Conservation (phyloP, 2,888 invertebrate species). For the Spisula solida region DNA sequence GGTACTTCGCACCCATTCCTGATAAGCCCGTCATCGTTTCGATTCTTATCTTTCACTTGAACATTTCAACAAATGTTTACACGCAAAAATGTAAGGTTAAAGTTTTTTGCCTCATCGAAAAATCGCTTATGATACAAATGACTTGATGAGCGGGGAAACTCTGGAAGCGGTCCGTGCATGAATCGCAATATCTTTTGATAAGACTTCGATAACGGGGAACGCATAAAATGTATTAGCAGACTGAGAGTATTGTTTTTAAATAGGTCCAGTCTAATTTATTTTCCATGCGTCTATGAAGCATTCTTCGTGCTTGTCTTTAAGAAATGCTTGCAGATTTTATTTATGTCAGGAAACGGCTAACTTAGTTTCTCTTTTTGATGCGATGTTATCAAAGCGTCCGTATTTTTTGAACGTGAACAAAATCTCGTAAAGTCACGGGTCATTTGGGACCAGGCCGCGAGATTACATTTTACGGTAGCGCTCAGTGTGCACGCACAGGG, state of each 20-base stretch:
- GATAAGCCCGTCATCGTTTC: conserved; percentile 46
- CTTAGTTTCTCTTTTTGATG: conserved; percentile 67
- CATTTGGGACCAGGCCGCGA: conserved; percentile 65
- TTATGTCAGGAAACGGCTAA: conserved; percentile 67
- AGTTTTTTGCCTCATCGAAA: conserved; percentile 33
- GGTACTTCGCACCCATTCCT: conserved; percentile 24
- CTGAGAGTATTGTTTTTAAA: conserved; percentile 64
- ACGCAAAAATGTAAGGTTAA: conserved; percentile 53
- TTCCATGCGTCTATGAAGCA: background rate
- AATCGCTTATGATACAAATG: conserved; percentile 40
- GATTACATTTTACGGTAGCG: conserved; percentile 60
- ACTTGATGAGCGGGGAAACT: conserved; percentile 35
- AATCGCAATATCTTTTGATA: conserved; percentile 51
- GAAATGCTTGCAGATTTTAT: conserved; percentile 44
- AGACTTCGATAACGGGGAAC: conserved; percentile 55
- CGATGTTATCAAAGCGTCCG: conserved; percentile 58
- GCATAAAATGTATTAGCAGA: conserved; percentile 49
- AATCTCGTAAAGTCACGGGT: conserved; percentile 72
- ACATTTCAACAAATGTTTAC: conserved; percentile 69
- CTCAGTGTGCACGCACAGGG: conserved; percentile 37
- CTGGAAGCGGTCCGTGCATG: conserved; percentile 17
- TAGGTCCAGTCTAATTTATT: conserved; percentile 38
- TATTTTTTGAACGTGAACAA: conserved; percentile 57
- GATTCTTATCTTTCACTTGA: conserved; percentile 64
- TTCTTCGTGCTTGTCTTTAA: background rate